Conservation (phyloP, 2,113 vertebrate species). For the Proterorhinus semilunaris region DNA sequence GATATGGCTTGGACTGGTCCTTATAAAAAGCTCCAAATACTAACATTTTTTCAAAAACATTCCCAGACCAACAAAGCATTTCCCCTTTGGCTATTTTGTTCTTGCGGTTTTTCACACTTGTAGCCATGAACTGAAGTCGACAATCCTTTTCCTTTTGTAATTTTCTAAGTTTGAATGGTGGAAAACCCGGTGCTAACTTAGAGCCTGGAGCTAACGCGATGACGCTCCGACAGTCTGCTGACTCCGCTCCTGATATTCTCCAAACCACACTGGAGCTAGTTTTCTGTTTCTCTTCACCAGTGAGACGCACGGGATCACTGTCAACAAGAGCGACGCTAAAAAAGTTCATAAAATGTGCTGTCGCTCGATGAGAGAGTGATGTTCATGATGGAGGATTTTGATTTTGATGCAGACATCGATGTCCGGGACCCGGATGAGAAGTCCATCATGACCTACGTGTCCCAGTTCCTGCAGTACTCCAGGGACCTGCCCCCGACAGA, state of each 20-base stretch:
- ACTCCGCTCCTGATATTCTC: constrained; percentile 21
- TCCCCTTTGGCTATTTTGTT: background rate
- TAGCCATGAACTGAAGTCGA: background rate
- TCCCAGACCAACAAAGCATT: background rate
- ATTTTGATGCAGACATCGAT: constrained; percentile 85
- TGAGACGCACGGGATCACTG: background rate
- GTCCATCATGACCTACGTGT: constrained; percentile 97
- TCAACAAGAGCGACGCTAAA: background rate
- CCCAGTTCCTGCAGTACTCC: constrained; percentile 94
- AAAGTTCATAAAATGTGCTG: background rate
- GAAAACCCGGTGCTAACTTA: background rate
- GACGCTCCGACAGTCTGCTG: constrained; percentile 55
- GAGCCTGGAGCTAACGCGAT: constrained; percentile 41
- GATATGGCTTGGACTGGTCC: too few species aligned
- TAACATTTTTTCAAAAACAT: too few species aligned
- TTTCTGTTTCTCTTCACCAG: constrained; percentile 2
- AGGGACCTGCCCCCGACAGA: constrained; percentile 70
- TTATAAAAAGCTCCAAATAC: too few species aligned
- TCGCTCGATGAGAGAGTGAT: background rate
- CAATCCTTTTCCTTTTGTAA: background rate
- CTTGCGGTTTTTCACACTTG: background rate
- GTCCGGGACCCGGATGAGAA: constrained; percentile 91
- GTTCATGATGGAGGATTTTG: constrained; percentile 49
- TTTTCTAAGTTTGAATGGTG: background rate
- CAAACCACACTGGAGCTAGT: constrained; percentile 34